Evolutionary conservation across 2,113 vertebrate genomes (phyloP).

Genomic region (Corythoichthys haematopterus): DNA sequence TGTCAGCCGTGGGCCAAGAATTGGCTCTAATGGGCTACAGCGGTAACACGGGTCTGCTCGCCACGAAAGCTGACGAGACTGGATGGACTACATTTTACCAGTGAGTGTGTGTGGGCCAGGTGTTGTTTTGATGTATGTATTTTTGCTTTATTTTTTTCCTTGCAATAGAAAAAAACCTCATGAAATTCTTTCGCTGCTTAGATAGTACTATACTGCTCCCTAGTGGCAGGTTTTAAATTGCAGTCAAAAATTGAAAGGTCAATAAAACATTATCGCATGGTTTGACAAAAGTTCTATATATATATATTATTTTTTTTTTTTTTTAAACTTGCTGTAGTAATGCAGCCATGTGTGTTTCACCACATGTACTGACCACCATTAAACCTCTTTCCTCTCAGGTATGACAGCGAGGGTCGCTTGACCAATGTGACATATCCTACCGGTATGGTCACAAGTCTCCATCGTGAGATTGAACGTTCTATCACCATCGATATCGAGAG

Average conservation of each 20-base stretch:
- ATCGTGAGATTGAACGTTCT: constrained; percentile 96
- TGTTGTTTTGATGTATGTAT: constrained; percentile 16
- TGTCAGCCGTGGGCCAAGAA: constrained; percentile 86
- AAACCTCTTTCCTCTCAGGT: constrained; percentile 68
- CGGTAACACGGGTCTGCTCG: constrained; percentile 87
- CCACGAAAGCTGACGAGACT: constrained; percentile 95
- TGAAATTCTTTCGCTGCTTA: not conserved
- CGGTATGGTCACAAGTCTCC: constrained; percentile 94
- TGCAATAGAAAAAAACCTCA: constrained; percentile 8
- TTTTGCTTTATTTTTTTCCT: not conserved
- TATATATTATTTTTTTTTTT: not conserved
- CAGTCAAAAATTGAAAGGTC: constrained; percentile 5
- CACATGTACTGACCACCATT: not conserved
- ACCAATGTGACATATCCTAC: constrained; percentile 97
- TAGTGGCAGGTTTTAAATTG: constrained; percentile 39
- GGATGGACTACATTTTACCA: constrained; percentile 99
- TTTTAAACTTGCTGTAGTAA: not conserved
- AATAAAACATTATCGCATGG: not conserved
- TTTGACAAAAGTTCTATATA: not conserved
- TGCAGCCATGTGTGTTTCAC: not conserved
- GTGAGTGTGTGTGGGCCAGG: constrained; percentile 76
- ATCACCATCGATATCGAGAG: constrained; percentile 99
- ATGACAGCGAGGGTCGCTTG: constrained; percentile 94
- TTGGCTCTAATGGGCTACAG: constrained; percentile 92
- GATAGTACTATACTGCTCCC: constrained; percentile 51